Evolutionary conservation across 2,797 vertebrate species (phyloP), one percentile per base, ranked within the genome.

Genomic region (Rhabdophis nuchalis): DNA sequence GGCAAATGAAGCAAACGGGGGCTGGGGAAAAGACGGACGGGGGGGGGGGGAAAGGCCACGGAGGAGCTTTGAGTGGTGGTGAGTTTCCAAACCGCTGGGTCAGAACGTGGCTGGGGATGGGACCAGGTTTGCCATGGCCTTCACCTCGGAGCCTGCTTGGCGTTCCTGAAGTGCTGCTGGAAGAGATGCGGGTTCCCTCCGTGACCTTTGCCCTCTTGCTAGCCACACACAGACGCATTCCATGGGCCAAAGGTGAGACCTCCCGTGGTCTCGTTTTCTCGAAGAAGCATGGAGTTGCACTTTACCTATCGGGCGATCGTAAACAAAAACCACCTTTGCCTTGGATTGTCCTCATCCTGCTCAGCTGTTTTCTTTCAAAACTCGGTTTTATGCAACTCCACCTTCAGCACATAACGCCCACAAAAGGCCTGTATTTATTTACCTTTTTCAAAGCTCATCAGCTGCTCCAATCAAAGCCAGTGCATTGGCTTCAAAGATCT

Each of bases 221-320:
- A 12, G 57, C 9, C 36, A n/a, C 23, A 12, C 16, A 9, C n/a
- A 27, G n/a, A 57, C 56, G 20, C 56, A 20, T 10, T 4, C 12
- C 18, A 6, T 2, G 3, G 53, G 52, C 77, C 60, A 89, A 60
- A 92, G 88, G 52, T 56, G 52, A 94, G 85, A 41, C 50, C 89
- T 50, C 16, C 16, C 0, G 8, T 4, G 1, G 53, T 2, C 57
- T 64, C 85, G 0, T 36, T 23, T 9, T 0, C 0, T n/a, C n/a
- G n/a, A n/a, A n/a, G 18, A 91, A 93, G 85, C 46, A 56, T 0
- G 10, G 91, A 27, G 14, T 53, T 87, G 29, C 1, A 0, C 29
- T 23, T 91, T 82, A 91, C 58, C 88, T 11, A 41, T 23, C 25
- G 9, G 8, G 54, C 41, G 36, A 1, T 4, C 0, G 52, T 53